Base-by-base conservation (phyloP, 2,797 vertebrate genomes). In the Halcyon smyrnensis region DNA sequence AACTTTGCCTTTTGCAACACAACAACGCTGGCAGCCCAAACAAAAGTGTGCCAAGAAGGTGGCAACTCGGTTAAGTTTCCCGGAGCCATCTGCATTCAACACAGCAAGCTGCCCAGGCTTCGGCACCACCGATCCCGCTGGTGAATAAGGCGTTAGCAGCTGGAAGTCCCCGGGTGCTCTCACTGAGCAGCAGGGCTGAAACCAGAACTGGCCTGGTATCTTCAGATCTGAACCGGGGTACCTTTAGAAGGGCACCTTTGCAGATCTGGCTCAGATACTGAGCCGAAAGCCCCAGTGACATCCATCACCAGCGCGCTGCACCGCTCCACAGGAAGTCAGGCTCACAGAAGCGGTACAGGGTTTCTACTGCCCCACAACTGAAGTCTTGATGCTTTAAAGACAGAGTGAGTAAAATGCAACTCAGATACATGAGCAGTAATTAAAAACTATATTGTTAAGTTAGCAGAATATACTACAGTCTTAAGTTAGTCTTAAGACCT, bases 141-240 rank as follows among this genome's bases (percentile, higher is more conserved):
- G 32, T 60, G 76, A 76, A 56, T n/a, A 63, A 93, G 84, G 68
- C 1, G 1, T 21, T 24, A 57, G 75, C 91, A 97, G 91, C 89
- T 94, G 91, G 77, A 94, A 95, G 63, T 53, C 80, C 63, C 87
- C 70, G 48, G 74, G 46, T 12, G 39, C 82, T 94, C 87, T 91
- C 74, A 36, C 70, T 16, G 70, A 65, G 84, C 1, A 1, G 16
- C 6, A 18, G 85, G 93, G 94, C 57, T 91, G 65, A 93, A 96
- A 95, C 21, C 92, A 93, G 84, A 75, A 84, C 54, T 41, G 39
- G 79, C 78, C 64, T 43, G 46, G 37, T 5, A 1, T 84, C 57
- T 81, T 80, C 54, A 57, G 4, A 75, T 68, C 80, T 77, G 34
- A 45, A 59, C 74, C 65, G 32, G 68, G 15, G 64, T 60, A 60